Conservation (phyloP, 2,113 vertebrate species). For the Ranitomeya variabilis region DNA sequence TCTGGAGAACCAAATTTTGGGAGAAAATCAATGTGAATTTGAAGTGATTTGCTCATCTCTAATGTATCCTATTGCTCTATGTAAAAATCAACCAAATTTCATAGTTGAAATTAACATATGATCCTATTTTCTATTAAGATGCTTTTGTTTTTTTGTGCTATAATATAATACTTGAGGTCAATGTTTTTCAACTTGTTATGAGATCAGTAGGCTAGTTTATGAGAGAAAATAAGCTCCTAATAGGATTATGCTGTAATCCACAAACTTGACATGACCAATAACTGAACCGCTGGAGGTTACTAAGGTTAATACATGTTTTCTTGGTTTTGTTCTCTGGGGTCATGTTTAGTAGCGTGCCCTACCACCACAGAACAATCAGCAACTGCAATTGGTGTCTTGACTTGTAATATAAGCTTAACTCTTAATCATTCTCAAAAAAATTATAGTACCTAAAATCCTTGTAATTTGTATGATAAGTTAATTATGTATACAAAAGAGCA, state of each 20-base stretch:
- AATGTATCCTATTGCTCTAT: not conserved
- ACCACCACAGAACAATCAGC: not conserved
- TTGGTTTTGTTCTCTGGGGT: slow-evolving; percentile 8
- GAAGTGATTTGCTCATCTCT: too few relatives aligned
- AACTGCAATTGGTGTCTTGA: not conserved
- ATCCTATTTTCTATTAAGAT: not conserved
- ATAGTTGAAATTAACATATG: not conserved
- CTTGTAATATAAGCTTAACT: not conserved
- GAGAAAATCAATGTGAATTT: too few relatives aligned
- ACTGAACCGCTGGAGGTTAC: not conserved
- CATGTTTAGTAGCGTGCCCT: not conserved
- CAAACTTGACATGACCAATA: slow-evolving; percentile 36
- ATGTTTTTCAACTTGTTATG: not conserved
- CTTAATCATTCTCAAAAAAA: not conserved
- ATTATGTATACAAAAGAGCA: not conserved
- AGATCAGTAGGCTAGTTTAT: slow-evolving; percentile 20
- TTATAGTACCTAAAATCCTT: not conserved
- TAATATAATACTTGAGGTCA: not conserved
- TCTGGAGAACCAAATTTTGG: too few relatives aligned
- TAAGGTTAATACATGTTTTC: slow-evolving; percentile 46
- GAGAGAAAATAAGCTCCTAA: slow-evolving; percentile 42
- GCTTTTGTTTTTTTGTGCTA: not conserved
- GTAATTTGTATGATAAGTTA: not conserved
- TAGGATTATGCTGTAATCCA: slow-evolving; percentile 52
- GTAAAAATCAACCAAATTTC: not conserved